Evolutionary conservation across 2,797 vertebrate genomes (phyloP).

Genomic region (Diplodus puntazzo): DNA sequence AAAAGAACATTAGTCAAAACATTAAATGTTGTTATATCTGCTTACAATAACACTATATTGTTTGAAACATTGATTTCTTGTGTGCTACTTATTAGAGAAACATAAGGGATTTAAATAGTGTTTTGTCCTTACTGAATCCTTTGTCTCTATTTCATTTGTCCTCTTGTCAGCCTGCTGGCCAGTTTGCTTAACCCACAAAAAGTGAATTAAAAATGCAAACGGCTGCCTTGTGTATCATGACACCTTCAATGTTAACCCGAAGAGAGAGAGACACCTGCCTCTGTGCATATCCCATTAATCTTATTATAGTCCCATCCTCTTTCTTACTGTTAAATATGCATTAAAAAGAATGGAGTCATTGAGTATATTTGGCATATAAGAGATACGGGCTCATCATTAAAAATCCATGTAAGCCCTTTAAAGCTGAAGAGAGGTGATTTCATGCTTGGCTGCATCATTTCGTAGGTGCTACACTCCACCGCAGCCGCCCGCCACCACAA

Average conservation of each 20-base stretch:
- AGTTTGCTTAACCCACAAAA: slow-evolving; percentile 38
- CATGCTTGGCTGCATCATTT: slow-evolving; percentile 80
- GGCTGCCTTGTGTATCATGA: slow-evolving; percentile 28
- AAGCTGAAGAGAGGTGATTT: slow-evolving; percentile 88
- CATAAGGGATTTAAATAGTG: not conserved
- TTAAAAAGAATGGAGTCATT: slow-evolving; percentile 85
- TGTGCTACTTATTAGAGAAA: not conserved
- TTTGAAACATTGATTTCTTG: not conserved
- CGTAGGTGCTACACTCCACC: slow-evolving; percentile 67
- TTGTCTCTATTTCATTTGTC: not conserved
- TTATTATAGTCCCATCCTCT: slow-evolving; percentile 71
- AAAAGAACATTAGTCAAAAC: not conserved
- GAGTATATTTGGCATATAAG: slow-evolving; percentile 86
- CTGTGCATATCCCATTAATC: slow-evolving; percentile 81
- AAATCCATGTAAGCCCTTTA: slow-evolving; percentile 87
- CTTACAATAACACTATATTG: not conserved
- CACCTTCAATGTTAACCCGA: slow-evolving; percentile 44
- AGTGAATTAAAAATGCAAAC: slow-evolving; percentile 58
- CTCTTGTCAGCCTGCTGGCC: not conserved
- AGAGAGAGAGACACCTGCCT: slow-evolving; percentile 57
- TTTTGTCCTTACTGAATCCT: not conserved
- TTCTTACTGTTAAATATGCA: slow-evolving; percentile 85
- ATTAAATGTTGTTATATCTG: not conserved
- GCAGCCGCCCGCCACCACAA: slow-evolving; percentile 29
- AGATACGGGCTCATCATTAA: slow-evolving; percentile 87